Evolutionary conservation across 2,888 invertebrate genomes (phyloP).

Genomic region (Thera obeliscata): DNA sequence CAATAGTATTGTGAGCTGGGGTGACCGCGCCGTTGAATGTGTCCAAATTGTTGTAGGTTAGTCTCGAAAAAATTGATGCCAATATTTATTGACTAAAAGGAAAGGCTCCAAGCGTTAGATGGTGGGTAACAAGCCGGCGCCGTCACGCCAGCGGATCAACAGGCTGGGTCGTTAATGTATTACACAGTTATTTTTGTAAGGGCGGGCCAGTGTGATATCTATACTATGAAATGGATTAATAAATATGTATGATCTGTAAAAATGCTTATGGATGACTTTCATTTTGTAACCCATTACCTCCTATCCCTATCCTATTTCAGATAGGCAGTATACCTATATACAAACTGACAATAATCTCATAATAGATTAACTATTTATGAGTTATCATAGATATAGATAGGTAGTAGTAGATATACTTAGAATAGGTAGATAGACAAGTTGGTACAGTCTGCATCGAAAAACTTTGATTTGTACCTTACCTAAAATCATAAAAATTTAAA

Average conservation of each 20-base stretch:
- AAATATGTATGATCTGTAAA: slow-evolving; percentile 85
- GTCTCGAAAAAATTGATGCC: slow-evolving; percentile 67
- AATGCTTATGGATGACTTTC: slow-evolving; percentile 70
- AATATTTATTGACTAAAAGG: slow-evolving; percentile 64
- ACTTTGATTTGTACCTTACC: too few relatives aligned
- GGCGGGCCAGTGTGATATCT: slow-evolving; percentile 85
- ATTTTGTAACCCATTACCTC: slow-evolving; percentile 44
- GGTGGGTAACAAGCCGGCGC: slow-evolving; percentile 52
- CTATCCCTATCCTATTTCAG: neutral
- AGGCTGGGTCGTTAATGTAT: slow-evolving; percentile 80
- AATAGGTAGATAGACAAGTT: too few relatives aligned
- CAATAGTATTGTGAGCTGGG: slow-evolving; percentile 65
- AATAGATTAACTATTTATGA: too few relatives aligned
- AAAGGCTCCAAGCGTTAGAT: slow-evolving; percentile 39
- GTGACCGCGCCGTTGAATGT: slow-evolving; percentile 70
- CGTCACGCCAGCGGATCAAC: slow-evolving; percentile 64
- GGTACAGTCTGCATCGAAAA: too few relatives aligned
- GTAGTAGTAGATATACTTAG: too few relatives aligned
- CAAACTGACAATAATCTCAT: too few relatives aligned
- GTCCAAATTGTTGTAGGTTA: slow-evolving; percentile 79
- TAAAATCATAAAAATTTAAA: too few relatives aligned
- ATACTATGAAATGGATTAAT: slow-evolving; percentile 84
- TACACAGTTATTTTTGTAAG: slow-evolving; percentile 85
- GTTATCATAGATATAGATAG: too few relatives aligned
- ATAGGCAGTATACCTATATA: neutral